A percentile compares a stretch with the other conserved stretches of the same genome.
phyloP scores from a whole-genome alignment of 2,888 invertebrate species.

The Scaptomyza polygonia region DNA sequence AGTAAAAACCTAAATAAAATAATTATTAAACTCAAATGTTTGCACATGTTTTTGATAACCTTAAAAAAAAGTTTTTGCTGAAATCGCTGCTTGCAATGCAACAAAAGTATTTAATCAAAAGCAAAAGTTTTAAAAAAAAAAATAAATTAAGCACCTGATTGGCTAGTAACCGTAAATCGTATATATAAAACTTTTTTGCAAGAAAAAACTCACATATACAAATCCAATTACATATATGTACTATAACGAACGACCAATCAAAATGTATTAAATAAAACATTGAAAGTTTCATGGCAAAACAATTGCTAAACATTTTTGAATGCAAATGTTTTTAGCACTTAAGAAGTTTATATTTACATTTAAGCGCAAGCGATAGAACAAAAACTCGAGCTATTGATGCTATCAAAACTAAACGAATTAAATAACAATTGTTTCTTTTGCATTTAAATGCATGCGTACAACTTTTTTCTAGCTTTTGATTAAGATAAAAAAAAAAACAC shows the following conservation, averaged over 20 bases:
- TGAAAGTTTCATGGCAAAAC: constrained; percentile 69
- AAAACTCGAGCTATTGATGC: constrained; percentile 59
- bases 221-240: constrained; percentile 16
- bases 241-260: constrained; percentile 64
- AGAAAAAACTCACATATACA: constrained; percentile 32
- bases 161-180: constrained; percentile 28
- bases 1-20: constrained; percentile 10
- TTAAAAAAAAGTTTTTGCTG: constrained; percentile 62
- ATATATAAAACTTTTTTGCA: constrained; percentile 29
- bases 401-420: constrained; percentile 59
- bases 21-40: constrained; percentile 6
- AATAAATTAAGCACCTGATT: constrained; percentile 45
- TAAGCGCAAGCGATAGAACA: constrained; percentile 42
- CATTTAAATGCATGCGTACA: constrained; percentile 69
- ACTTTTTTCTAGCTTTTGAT: constrained; percentile 60
- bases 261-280: constrained; percentile 65
- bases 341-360: constrained; percentile 70
- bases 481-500: constrained; percentile 44
- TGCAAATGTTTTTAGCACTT: constrained; percentile 68
- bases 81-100: constrained; percentile 69
- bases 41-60: constrained; percentile 49
- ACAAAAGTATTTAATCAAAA: constrained; percentile 61
- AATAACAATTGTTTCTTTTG: constrained; percentile 66
- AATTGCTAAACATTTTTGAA: constrained; percentile 71
- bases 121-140: constrained; percentile 32